phyloP scores from a whole-genome alignment of 1,140 invertebrate species.

The Hycleus phaleratus region DNA sequence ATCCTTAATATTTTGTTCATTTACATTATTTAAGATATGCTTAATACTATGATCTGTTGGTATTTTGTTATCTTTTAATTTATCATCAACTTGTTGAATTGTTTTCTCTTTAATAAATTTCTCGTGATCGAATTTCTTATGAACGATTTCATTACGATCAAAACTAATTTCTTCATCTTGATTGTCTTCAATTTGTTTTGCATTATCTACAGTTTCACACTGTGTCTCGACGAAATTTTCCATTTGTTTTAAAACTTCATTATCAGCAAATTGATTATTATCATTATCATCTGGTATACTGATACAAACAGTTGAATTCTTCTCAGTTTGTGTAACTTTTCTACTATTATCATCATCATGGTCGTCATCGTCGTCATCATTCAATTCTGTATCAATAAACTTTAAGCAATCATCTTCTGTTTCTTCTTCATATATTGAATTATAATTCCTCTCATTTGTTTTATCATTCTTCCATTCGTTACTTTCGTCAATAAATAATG shows the following conservation, averaged over 20 bases:
- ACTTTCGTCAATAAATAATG: background rate
- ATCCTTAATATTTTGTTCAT: too few species aligned
- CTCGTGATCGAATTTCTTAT: too few species aligned
- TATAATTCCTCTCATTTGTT: background rate
- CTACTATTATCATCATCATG: too few species aligned
- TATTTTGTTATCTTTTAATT: background rate
- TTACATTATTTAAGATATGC: slow-evolving; percentile 2
- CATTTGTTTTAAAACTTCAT: slow-evolving; percentile 9
- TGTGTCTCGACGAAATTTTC: slow-evolving; percentile 2
- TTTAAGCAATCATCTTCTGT: slow-evolving; percentile 1
- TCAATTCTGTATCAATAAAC: background rate
- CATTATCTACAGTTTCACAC: background rate
- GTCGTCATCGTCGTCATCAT: too few species aligned
- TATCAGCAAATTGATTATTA: background rate
- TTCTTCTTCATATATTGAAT: slow-evolving; percentile 5
- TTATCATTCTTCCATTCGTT: background rate
- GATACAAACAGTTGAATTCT: background rate
- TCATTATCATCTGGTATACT: slow-evolving; percentile 8
- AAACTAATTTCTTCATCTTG: too few species aligned
- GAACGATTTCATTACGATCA: too few species aligned
- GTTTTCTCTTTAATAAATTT: too few species aligned
- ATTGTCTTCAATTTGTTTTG: background rate
- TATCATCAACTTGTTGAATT: background rate
- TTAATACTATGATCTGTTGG: slow-evolving; percentile 9
- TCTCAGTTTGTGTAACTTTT: too few species aligned